These are phyloP conservation scores for Entomyzon cyanotis DNA, from an alignment of 2,113 vertebrate genomes.

Conservation along the genomic window DNA sequence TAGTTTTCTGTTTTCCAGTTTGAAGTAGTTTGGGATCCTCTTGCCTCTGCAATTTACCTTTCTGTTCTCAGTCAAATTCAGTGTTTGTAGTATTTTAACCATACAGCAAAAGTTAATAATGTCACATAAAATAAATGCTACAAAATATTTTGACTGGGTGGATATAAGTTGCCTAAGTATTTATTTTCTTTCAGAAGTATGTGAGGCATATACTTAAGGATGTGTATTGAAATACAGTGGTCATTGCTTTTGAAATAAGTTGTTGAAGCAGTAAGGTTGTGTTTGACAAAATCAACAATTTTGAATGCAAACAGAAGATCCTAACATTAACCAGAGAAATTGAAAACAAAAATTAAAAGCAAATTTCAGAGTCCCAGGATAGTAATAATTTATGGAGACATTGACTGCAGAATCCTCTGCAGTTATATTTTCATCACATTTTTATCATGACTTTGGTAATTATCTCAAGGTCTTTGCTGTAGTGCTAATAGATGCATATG, in stretches of 20 bases:
- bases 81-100: background rate
- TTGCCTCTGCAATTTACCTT: background rate
- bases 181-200: background rate
- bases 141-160: background rate
- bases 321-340: background rate
- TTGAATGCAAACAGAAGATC: background rate
- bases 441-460: background rate
- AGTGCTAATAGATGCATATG: background rate
- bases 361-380: background rate
- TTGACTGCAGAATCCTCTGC: background rate
- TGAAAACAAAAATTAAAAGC: background rate
- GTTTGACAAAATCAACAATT: background rate
- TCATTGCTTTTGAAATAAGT: background rate
- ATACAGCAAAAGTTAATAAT: background rate
- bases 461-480: background rate
- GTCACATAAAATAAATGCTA: background rate
- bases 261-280: background rate
- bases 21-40: background rate
- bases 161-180: background rate
- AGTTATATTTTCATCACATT: background rate
- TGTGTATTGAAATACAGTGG: background rate
- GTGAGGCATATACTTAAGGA: background rate
- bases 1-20: background rate
- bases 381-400: background rate
- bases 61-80: background rate